Evolutionary conservation across 2,113 vertebrate genomes (phyloP), one percentile per base, ranked within the genome.

Genomic region (Sceloporus tristichus): DNA sequence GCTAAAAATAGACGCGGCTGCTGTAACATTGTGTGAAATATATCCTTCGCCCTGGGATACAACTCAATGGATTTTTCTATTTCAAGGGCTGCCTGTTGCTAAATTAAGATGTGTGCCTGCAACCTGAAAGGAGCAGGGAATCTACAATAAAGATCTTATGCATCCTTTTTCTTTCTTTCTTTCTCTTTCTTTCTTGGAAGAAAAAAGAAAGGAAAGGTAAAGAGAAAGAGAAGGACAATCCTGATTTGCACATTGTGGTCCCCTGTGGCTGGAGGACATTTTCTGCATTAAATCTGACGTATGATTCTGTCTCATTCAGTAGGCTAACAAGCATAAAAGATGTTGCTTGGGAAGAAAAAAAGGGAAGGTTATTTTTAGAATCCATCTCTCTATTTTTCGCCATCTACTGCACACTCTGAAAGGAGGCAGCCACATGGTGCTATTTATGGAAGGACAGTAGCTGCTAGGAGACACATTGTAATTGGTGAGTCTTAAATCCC

Each of bases 1-100:
- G 93, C 94, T 96, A 97, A 96, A 97, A 94, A 95, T 95, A 97
- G 95, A 73, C 18, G 0, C 29, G 86, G 89, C 66, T 38, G 91
- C 92, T 82, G 92, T 93, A 93, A 77, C 13, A 0, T 34, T 86
- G 91, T 73, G 88, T 95, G 93, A 92, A 95, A 93, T 84, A 83
- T 42, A 92, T 84, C 92, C 90, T 79, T 91, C 82, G 91, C 95
- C 90, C 90, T 76, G 90, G 92, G 95, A 90, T 90, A 81, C 3
- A 1, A 94, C 78, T 90, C 92, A 93, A 94, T 85, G 91, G 92
- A 29, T 0, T 92, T 91, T 34, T 54, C 96, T 96, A 95, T 97
- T 97, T 95, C 92, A 92, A 94, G 95, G 86, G 40, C 94, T 90
- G 82, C 74, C 90, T 89, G 94, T 89, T 93, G 89, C 96, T 97